Evolutionary conservation across 2,888 invertebrate genomes (phyloP).

Genomic region (Spilosoma lubricipeda): DNA sequence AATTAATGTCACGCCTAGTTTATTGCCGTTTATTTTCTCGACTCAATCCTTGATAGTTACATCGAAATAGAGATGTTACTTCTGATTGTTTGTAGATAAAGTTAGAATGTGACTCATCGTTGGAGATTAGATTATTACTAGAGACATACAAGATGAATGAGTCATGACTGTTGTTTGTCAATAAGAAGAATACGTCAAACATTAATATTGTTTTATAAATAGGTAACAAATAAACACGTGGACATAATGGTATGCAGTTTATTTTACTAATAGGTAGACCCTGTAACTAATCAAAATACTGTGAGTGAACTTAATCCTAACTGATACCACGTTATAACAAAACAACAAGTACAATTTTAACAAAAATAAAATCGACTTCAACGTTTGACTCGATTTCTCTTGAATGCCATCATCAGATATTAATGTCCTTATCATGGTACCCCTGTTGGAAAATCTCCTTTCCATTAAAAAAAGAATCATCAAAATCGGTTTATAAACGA

Average conservation of each 20-base stretch:
- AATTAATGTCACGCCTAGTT: constrained; percentile 39
- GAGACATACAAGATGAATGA: constrained; percentile 1
- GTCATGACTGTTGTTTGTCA: constrained; percentile 5
- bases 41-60: constrained; percentile 5
- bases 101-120: constrained; percentile 5
- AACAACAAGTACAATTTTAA: no score
- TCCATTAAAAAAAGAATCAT: no score
- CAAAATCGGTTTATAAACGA: no score
- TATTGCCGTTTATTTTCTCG: constrained; percentile 40
- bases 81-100: neutral
- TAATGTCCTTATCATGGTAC: no score
- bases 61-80: constrained; percentile 4
- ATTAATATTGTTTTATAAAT: neutral
- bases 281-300: no score
- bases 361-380: no score
- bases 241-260: neutral
- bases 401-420: no score
- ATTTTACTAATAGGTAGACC: no score
- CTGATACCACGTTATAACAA: no score
- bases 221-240: neutral
- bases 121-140: neutral
- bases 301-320: no score
- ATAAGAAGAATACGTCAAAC: neutral
- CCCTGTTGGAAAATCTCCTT: no score
- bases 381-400: no score